Evolutionary conservation across 2,797 vertebrate genomes (phyloP).

Genomic region (Poecile montanus): DNA sequence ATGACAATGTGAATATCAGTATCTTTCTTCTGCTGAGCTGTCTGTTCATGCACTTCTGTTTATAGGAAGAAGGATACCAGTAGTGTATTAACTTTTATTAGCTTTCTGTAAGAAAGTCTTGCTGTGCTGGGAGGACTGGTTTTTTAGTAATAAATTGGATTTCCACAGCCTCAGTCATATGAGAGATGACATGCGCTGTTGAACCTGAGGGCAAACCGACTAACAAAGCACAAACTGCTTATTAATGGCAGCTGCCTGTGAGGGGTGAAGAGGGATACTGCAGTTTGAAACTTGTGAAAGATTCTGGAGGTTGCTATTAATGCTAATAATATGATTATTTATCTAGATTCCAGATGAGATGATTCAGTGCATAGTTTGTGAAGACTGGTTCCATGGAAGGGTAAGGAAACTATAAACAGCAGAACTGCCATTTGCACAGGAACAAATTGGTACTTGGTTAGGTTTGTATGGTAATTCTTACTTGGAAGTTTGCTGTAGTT

Average conservation of each 20-base stretch:
- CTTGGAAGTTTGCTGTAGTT: background rate
- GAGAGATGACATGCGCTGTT: background rate
- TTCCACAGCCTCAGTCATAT: background rate
- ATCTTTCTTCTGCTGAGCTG: background rate
- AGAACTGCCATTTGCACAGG: background rate
- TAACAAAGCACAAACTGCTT: background rate
- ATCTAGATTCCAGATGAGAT: constrained; percentile 93
- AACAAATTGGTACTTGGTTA: background rate
- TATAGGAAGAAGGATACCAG: background rate
- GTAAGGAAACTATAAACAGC: constrained; percentile 76
- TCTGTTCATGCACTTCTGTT: background rate
- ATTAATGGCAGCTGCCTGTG: background rate
- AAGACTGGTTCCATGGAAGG: constrained; percentile 97
- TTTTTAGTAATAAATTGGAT: background rate
- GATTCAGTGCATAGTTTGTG: constrained; percentile 96
- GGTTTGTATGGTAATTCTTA: background rate
- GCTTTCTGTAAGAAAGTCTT: background rate
- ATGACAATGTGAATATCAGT: background rate
- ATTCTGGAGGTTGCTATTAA: background rate
- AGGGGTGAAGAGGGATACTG: background rate
- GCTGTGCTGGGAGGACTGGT: background rate
- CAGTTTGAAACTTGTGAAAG: background rate
- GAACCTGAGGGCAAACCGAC: background rate
- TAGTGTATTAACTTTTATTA: background rate
- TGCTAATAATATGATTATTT: background rate